Evolutionary conservation across 53 echinoderm and acorn worm genomes (phyloP), one percentile per base, ranked within the genome.

Genomic region (Hippasteria phrygiana): DNA sequence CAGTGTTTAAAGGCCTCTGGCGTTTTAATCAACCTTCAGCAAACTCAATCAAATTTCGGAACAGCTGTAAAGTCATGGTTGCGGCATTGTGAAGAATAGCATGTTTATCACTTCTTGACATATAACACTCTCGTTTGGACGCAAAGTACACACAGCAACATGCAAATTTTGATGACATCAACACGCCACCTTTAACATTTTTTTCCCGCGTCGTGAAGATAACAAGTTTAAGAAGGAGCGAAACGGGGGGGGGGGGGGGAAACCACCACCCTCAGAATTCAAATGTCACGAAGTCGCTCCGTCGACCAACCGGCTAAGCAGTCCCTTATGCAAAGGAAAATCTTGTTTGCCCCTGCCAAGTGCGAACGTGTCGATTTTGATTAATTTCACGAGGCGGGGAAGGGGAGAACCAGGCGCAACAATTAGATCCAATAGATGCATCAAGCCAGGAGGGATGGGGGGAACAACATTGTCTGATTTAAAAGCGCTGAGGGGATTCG

Each of bases 231-330:
- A 76, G 48, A 24, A 28, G 18, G 18, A 12, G 18, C 33, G 36
- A 26, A 59, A 59, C 2, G 18, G 20, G 8, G 22, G 59, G n/a
- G 7, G 1, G 26, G 59, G 3, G 59, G 59, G 8, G 6, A 59
- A 59, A 59, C n/a, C 16, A 59, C 4, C 31, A 32, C 70, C 16
- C 70, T 22, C 48, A 76, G 27, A 76, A 76, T 43, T 76, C 76
- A 76, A 76, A 76, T 76, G 81, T 81, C 81, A 81, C 81, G 43
- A 46, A 62, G 65, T 81, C 81, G 36, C 81, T 64, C 42, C 65
- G 65, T 81, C 41, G 62, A 37, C 56, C 5, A 28, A 76, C 28
- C 9, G 72, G 41, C 63, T 65, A 14, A 43, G 32, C 26, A 31
- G 43, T 40, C 81, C 32, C 55, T 81, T n/a, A 43, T 41, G 65